These are phyloP conservation scores for Nipponia nippon DNA, from an alignment of 2,113 vertebrate genomes.

Conservation along the genomic window DNA sequence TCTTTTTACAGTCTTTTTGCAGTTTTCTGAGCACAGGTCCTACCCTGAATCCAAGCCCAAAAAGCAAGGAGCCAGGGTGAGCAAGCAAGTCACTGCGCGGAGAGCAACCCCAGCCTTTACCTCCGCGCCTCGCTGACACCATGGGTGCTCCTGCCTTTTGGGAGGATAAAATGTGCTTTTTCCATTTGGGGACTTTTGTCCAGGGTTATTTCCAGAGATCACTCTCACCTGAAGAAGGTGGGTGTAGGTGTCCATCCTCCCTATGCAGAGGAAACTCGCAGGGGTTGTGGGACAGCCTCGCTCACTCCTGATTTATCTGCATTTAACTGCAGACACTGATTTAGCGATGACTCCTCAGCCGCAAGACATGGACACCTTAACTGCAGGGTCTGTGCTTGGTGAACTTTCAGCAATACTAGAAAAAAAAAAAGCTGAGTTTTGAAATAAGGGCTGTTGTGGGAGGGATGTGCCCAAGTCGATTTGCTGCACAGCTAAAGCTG, in stretches of 20 bases:
- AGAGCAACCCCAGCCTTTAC: neutral
- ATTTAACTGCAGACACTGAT: rapidly evolving
- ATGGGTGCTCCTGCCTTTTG: rapidly evolving
- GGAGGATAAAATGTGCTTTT: neutral
- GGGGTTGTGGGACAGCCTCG: rapidly evolving
- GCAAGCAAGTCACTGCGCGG: neutral
- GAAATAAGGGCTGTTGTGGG: neutral
- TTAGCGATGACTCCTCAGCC: neutral
- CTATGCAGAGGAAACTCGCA: rapidly evolving
- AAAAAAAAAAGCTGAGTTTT: neutral
- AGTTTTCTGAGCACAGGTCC: neutral
- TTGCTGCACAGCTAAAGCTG: neutral
- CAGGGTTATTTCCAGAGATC: neutral
- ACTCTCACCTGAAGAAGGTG: neutral
- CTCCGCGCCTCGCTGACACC: rapidly evolving
- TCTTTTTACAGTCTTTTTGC: neutral
- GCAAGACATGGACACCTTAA: rapidly evolving
- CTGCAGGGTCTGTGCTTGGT: too few species aligned
- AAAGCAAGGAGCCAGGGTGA: neutral
- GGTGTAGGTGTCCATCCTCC: neutral
- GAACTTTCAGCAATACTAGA: neutral
- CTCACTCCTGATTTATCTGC: too few species aligned
- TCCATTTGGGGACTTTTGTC: rapidly evolving
- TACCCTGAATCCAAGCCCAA: neutral
- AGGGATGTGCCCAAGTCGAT: rapidly evolving